These are phyloP conservation scores for Cotesia vestalis DNA, from an alignment of 1,140 invertebrate genomes.

Conservation along the genomic window DNA sequence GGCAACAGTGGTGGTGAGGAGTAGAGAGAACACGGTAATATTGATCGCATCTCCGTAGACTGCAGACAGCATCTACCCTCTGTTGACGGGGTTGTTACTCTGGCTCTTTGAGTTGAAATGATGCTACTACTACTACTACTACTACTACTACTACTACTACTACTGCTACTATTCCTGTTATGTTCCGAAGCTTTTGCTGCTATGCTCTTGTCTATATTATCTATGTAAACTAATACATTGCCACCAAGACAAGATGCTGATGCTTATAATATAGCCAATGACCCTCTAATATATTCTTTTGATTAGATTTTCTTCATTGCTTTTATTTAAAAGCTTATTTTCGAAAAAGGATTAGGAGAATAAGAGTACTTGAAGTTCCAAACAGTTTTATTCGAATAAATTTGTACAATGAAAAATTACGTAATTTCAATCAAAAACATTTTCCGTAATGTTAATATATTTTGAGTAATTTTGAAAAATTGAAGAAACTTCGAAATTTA, in stretches of 20 bases:
- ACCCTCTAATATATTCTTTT: neutral
- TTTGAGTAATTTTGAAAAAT: no score
- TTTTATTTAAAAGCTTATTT: no score
- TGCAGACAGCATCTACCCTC: conserved; percentile 65
- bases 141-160: neutral
- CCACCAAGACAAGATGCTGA: no score
- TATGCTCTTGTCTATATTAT: neutral
- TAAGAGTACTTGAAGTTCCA: no score
- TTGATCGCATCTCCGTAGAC: conserved; percentile 64
- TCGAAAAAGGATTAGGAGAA: no score
- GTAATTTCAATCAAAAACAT: neutral
- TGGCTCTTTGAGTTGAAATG: conserved; percentile 31
- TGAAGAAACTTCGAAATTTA: no score
- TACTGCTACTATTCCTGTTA: no score
- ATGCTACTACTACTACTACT: neutral
- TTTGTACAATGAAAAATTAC: neutral
- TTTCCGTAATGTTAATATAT: neutral
- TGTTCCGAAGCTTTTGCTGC: no score
- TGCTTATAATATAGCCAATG: neutral
- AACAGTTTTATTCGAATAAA: neutral
- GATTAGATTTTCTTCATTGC: no score
- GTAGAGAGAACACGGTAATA: conserved; percentile 56
- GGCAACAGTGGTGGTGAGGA: conserved; percentile 25
- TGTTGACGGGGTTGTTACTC: conserved; percentile 63
- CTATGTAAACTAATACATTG: neutral